Conservation (phyloP, 2,888 invertebrate species). For the Thymelicus acteon region DNA sequence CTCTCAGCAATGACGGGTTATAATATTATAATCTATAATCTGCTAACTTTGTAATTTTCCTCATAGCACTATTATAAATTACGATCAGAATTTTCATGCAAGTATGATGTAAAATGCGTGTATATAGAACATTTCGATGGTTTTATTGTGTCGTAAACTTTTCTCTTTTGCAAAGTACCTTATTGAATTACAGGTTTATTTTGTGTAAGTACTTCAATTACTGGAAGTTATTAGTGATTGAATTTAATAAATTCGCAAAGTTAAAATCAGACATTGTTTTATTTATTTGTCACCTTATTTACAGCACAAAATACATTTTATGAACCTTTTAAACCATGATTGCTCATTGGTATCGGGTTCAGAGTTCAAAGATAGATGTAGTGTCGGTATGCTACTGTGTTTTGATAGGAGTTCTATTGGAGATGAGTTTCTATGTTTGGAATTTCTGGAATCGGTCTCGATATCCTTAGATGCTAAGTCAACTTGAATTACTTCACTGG, state of each 20-base stretch:
- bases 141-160: slow-evolving; percentile 61
- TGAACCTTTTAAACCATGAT: slow-evolving; percentile 60
- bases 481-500: background rate
- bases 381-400: slow-evolving; percentile 50
- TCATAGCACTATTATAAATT: slow-evolving; percentile 37
- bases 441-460: background rate
- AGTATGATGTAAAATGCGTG: slow-evolving; percentile 56
- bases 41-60: slow-evolving; percentile 36
- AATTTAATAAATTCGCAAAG: slow-evolving; percentile 84
- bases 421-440: slow-evolving; percentile 3
- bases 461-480: background rate
- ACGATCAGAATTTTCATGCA: slow-evolving; percentile 40
- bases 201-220: slow-evolving; percentile 77
- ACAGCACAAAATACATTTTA: slow-evolving; percentile 63
- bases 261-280: slow-evolving; percentile 60
- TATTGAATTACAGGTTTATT: slow-evolving; percentile 68
- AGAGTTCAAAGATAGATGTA: slow-evolving; percentile 58
- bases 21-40: background rate
- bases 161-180: slow-evolving; percentile 70
- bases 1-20: background rate
- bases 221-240: slow-evolving; percentile 80
- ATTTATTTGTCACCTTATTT: slow-evolving; percentile 54
- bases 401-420: slow-evolving; percentile 40
- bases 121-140: slow-evolving; percentile 60
- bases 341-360: slow-evolving; percentile 48